Percentiles rank a stretch among this genome's conserved stretches.
These are phyloP conservation scores for Cosmopolites sordidus DNA, from an alignment of 2,888 invertebrate species.

Conservation along the genomic window DNA sequence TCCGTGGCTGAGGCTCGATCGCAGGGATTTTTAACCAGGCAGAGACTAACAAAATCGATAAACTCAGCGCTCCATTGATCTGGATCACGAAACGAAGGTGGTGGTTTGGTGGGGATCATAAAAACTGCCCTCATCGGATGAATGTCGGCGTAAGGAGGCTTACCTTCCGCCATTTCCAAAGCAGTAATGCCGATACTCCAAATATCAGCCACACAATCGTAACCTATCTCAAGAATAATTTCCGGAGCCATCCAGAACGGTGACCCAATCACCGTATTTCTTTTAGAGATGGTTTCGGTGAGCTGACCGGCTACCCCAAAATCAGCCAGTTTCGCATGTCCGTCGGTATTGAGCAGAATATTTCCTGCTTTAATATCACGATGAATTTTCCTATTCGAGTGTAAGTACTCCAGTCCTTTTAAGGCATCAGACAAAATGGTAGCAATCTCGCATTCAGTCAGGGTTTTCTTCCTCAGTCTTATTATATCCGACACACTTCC, in stretches of 20 bases:
- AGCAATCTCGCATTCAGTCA: conserved; percentile 36
- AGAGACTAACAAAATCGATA: conserved; percentile 94
- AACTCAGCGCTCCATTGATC: conserved; percentile 96
- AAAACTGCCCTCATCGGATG: conserved; percentile 96
- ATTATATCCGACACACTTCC: conserved; percentile 99
- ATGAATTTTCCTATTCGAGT: conserved; percentile 37
- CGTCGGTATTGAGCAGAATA: conserved; percentile 94
- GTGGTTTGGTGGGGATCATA: conserved; percentile 99
- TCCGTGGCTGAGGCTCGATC: conserved; percentile 89
- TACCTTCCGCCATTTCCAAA: conserved; percentile 98
- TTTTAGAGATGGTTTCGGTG: conserved; percentile 60
- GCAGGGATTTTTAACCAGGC: conserved; percentile 88
- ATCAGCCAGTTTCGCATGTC: conserved; percentile 97
- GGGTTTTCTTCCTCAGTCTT: conserved; percentile 83
- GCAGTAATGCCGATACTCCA: conserved; percentile 98
- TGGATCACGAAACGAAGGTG: conserved; percentile 94
- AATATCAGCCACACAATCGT: conserved; percentile 98
- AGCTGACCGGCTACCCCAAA: conserved; percentile 99
- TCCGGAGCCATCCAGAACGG: conserved; percentile 99
- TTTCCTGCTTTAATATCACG: conserved; percentile 76
- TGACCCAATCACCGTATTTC: conserved; percentile 59
- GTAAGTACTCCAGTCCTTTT: conserved; percentile 37
- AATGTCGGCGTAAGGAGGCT: conserved; percentile 95
- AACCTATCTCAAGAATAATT: conserved; percentile 98
- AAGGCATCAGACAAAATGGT: conserved; percentile 36